Base-by-base conservation (phyloP, 1,140 invertebrate genomes). In the Musca domestica region DNA sequence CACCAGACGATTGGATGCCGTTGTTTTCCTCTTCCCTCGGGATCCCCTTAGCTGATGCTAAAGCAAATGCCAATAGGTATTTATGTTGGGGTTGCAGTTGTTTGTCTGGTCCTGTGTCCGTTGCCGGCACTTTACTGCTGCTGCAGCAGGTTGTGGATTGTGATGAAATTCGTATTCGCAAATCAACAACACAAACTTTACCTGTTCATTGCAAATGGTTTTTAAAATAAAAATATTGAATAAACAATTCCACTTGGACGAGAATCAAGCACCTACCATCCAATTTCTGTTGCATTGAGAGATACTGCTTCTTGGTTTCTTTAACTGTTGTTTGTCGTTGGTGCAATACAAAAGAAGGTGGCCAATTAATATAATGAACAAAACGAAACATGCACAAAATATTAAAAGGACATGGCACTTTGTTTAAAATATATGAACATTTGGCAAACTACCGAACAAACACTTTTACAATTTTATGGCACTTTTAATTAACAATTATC, bases 121-220 rank as follows among this genome's bases (percentile, higher is more conserved):
- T 54, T 25, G 17, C 9, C 15, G 20, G 30, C 34, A 46, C 41
- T 9, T 61, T n/a, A 34, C 15, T 49, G 25, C 15, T 12, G 17
- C 7, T 20, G 46, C 47, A n/a, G 49, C 52, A 25, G 51, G 56
- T 46, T 49, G 64, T 66, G 63, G 64, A 66, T 69, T 69, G 68
- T 69, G 68, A 63, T 69, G 68, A 69, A 69, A 69, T 69, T 61
- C 68, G 68, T 17, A 69, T 69, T 61, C 68, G 68, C 23, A 66
- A 66, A 54, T 7, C 27, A 61, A 34, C 25, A 30, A 61, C n/a
- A 30, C 34, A 61, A 61, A 34, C 48, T 20, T 52, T 51, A 66
- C 64, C 64, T 66, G 41, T 64, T 64, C 12, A 48, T 41, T 41
- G 10, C 12, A 7, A 41, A 7, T 41, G 12, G 4, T 41, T 41